Evolutionary conservation across 2,888 invertebrate species (phyloP), one percentile per base, ranked within the genome.

Genomic region (Gortyna flavago): DNA sequence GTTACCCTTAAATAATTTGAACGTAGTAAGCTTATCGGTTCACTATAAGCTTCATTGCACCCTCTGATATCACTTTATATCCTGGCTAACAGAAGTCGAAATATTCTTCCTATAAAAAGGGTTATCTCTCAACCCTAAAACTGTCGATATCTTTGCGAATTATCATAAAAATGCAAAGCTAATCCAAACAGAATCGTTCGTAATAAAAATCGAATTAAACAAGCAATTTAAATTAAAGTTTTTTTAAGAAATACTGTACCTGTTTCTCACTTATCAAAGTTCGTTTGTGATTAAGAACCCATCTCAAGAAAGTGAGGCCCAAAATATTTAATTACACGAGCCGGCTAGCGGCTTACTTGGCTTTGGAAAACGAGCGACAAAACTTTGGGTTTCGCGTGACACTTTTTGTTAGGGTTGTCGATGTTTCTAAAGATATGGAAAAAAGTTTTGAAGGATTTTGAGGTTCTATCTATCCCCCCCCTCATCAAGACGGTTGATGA

Each of bases 331-430:
- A 89, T 89, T 89, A 89, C 83, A 65, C 65, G 65, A 72, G 67
- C 35, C 77, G 73, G 77, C 81, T 87, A 80, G 38, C 77, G 73
- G 77, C 81, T 87, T 81, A 83, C 81, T 65, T 70, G 71, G 80
- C 77, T 81, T 44, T n/a, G 54, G 84, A 90, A 90, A 92, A 88
- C 84, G 83, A 87, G 83, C 75, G 79, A 88, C 80, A 86, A 85
- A 87, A 90, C 83, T 86, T 86, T 76, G 81, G 86, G 90, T 85
- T 89, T 91, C 88, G 91, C 91, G 86, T 89, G 90, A 88, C 90
- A 90, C 72, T 87, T 81, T 67, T 68, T 6, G 11, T 71, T 77
- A 88, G 88, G 88, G 88, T 2, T 88, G 80, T 0, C 65, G 57
- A 32, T 35, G 3, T 41, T 5, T 32, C 13, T 25, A 25, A 62